Evolutionary conservation across 92 coral and sea anemone species (phyloP).

Genomic region (Meandrina meandrites): DNA sequence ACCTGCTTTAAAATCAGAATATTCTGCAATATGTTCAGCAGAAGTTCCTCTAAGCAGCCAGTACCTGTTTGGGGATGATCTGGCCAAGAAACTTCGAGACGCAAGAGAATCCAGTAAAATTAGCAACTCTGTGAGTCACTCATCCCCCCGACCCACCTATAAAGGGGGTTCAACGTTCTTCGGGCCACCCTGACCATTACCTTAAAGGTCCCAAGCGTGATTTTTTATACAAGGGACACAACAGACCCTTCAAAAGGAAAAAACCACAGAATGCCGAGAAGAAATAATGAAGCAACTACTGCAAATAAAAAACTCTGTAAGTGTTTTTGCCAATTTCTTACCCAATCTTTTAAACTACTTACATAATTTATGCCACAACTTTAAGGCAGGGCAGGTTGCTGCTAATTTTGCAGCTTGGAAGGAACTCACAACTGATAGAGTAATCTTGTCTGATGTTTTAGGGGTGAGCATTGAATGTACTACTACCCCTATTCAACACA

Average conservation of each 20-base stretch:
- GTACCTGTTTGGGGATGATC: constrained; percentile 38
- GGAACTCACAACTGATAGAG: not conserved
- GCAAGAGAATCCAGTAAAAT: constrained; percentile 49
- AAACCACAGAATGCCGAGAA: not conserved
- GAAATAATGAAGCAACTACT: constrained; percentile 11
- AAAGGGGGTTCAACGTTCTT: constrained; percentile 15
- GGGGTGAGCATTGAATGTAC: constrained; percentile 29
- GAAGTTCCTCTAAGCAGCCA: constrained; percentile 33
- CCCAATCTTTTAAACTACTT: constrained; percentile 4
- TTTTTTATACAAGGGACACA: constrained; percentile 14
- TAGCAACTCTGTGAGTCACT: constrained; percentile 32
- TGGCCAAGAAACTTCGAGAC: constrained; percentile 28
- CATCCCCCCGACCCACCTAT: constrained; percentile 5
- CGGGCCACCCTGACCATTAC: not conserved
- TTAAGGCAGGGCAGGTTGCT: constrained; percentile 23
- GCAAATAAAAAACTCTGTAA: constrained; percentile 9
- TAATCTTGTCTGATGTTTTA: constrained; percentile 16
- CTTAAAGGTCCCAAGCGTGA: not conserved
- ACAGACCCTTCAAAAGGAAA: not conserved
- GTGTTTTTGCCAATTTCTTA: not conserved
- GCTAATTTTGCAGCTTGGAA: constrained; percentile 29
- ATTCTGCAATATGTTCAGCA: constrained; percentile 30
- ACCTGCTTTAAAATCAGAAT: constrained; percentile 40
- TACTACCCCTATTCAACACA: constrained; percentile 32
- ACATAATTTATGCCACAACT: not conserved